Conservation (phyloP, 2,888 invertebrate species). For the Folsomia manolachei region DNA sequence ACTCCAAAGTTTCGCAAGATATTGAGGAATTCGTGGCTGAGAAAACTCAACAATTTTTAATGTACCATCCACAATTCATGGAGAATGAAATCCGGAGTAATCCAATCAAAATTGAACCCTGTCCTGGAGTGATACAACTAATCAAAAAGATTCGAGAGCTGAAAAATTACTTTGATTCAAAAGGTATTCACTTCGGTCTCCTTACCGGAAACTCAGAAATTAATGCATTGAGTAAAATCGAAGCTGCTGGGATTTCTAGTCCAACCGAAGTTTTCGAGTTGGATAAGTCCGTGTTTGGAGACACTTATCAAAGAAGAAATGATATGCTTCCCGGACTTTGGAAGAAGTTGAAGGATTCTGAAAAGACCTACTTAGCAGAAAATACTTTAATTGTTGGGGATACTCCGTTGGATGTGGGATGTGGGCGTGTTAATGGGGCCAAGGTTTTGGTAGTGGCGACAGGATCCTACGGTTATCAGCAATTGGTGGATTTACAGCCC, state of each 20-base stretch:
- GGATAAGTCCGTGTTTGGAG: slow-evolving; percentile 4
- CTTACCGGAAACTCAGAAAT: slow-evolving; percentile 7
- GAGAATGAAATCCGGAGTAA: neutral
- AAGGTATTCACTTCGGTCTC: neutral
- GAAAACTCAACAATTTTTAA: slow-evolving; percentile 2
- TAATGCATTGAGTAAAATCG: neutral
- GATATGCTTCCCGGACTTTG: slow-evolving; percentile 12
- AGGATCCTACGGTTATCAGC: neutral
- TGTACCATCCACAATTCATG: neutral
- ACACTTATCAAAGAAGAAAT: neutral
- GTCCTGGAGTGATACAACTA: neutral
- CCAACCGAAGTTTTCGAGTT: neutral
- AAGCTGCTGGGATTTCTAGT: neutral
- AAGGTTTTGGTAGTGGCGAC: slow-evolving; percentile 7
- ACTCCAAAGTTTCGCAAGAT: neutral
- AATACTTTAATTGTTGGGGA: slow-evolving; percentile 19
- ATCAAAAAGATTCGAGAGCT: neutral
- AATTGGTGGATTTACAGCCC: neutral
- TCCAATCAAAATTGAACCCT: neutral
- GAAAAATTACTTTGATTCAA: neutral
- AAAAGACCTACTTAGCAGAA: neutral
- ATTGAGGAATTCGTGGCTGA: neutral
- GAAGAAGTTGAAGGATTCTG: neutral
- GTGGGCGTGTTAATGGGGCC: neutral
- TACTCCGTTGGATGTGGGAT: slow-evolving; percentile 16